phyloP scores from a whole-genome alignment of 2,888 invertebrate genomes.

The Colostygia pectinataria region DNA sequence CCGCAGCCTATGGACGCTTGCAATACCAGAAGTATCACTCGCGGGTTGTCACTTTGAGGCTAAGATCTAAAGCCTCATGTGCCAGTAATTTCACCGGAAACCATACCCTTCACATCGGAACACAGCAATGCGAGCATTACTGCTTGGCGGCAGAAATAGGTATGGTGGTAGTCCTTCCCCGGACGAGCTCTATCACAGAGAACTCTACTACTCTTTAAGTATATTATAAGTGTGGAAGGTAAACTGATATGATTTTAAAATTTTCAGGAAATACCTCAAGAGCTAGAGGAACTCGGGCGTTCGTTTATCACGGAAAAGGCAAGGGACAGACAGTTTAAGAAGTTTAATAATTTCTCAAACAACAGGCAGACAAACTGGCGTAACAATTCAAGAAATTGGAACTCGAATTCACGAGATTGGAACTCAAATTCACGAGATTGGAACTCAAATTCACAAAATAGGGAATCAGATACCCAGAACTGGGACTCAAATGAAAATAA shows the following conservation, averaged over 20 bases:
- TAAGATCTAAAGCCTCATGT: too few relatives aligned
- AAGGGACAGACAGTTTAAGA: slow-evolving; percentile 46
- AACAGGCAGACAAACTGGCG: slow-evolving; percentile 24
- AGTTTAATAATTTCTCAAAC: slow-evolving; percentile 32
- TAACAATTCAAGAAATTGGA: slow-evolving; percentile 13
- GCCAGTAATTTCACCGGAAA: too few relatives aligned
- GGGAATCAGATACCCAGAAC: slow-evolving; percentile 9
- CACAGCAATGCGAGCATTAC: too few relatives aligned
- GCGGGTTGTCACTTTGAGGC: too few relatives aligned
- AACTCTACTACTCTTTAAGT: too few relatives aligned
- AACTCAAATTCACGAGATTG: slow-evolving; percentile 8
- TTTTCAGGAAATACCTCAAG: slow-evolving; percentile 62
- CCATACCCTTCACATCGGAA: too few relatives aligned
- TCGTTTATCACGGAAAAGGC: slow-evolving; percentile 47
- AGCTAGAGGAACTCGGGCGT: slow-evolving; percentile 54
- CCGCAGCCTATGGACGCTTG: too few relatives aligned
- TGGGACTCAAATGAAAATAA: slow-evolving; percentile 17
- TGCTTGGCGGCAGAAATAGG: too few relatives aligned
- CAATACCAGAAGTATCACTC: too few relatives aligned
- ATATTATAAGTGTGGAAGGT: too few relatives aligned
- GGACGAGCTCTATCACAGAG: too few relatives aligned
- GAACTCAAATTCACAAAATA: slow-evolving; percentile 18
- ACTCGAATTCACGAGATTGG: slow-evolving; percentile 6
- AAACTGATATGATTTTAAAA: background rate
- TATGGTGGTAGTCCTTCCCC: too few relatives aligned